These are phyloP conservation scores for Catotricha subobsoleta DNA, from an alignment of 2,888 invertebrate species.

Conservation along the genomic window DNA sequence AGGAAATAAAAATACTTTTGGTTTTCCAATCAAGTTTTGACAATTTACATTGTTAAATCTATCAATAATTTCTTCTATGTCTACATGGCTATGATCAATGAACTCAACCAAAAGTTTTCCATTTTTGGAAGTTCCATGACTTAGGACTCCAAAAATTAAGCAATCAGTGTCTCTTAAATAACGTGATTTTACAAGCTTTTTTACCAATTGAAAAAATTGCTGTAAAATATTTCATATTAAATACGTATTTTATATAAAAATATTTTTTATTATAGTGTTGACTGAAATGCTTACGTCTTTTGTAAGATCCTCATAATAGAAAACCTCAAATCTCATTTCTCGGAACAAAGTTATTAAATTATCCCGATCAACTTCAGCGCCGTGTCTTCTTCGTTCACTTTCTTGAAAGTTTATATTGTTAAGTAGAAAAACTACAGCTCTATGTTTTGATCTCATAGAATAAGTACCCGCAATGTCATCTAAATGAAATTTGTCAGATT, in stretches of 20 bases:
- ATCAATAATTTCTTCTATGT: conserved; percentile 36
- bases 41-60: conserved; percentile 39
- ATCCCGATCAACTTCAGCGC: conserved; percentile 40
- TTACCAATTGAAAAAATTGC: conserved; percentile 29
- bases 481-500: conserved; percentile 16
- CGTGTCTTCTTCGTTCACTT: conserved; percentile 30
- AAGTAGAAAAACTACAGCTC: conserved; percentile 42
- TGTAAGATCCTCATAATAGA: conserved; percentile 18
- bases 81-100: conserved; percentile 34
- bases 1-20: conserved; percentile 58
- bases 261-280: not conserved
- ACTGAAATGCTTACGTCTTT: conserved; percentile 2
- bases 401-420: conserved; percentile 38
- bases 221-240: conserved; percentile 13
- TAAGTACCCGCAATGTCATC: conserved; percentile 18
- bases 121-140: conserved; percentile 39
- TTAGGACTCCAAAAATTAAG: conserved; percentile 45
- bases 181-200: conserved; percentile 28
- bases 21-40: conserved; percentile 36
- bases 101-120: conserved; percentile 39
- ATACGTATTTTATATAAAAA: not conserved
- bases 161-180: conserved; percentile 35
- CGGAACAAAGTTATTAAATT: conserved; percentile 39
- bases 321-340: conserved; percentile 36
- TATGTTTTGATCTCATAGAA: conserved; percentile 33